Base-by-base conservation (phyloP, 2,113 vertebrate species). In the Rhipidura dahli region DNA sequence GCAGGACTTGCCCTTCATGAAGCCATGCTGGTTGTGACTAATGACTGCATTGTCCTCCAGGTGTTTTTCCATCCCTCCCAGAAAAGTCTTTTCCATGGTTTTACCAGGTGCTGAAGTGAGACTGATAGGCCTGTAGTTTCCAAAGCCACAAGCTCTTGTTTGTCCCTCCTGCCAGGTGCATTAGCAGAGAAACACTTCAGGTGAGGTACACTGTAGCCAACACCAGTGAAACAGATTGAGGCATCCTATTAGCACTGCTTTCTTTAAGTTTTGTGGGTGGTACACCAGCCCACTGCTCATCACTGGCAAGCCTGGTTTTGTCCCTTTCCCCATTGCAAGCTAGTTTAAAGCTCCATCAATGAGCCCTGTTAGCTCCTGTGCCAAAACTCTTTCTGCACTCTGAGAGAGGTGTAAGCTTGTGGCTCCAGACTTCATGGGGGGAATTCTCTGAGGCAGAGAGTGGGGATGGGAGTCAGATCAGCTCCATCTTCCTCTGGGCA, bases 391-490 rank as follows among this genome's bases (percentile, higher is more conserved):
- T 42, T 39, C 22, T 26, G 8, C 5, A 4, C 45, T 26, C 61
- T 53, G 70, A 60, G 61, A 47, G 10, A 27, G 24, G 39, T 31
- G 16, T 37, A 59, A 47, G 23, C 18, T 16, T 76, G 40, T 26
- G 26, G 11, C 23, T 88, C 39, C 71, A 75, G 39, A 20, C 56
- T n/a, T 51, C 33, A 23, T 1, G 1, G 17, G 10, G 18, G 3
- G 6, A 4, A 9, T 79, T 59, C 42, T 35, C 11, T n/a, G 28
- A 19, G n/a, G n/a, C 40, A 59, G 21, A 64, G 79, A 56, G 16
- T 1, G 1, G 30, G 40, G 22, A 23, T 84, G 40, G 54, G 35
- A 30, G 31, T 3, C 0, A 1, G 12, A 14, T 11, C 2, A 2
- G 49, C 33, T 91, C 33, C 33, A 4, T 59, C 49, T 23, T 75